Evolutionary conservation across 2,797 vertebrate genomes (phyloP), one percentile per base, ranked within the genome.

Genomic region (Gallinago solitaria): DNA sequence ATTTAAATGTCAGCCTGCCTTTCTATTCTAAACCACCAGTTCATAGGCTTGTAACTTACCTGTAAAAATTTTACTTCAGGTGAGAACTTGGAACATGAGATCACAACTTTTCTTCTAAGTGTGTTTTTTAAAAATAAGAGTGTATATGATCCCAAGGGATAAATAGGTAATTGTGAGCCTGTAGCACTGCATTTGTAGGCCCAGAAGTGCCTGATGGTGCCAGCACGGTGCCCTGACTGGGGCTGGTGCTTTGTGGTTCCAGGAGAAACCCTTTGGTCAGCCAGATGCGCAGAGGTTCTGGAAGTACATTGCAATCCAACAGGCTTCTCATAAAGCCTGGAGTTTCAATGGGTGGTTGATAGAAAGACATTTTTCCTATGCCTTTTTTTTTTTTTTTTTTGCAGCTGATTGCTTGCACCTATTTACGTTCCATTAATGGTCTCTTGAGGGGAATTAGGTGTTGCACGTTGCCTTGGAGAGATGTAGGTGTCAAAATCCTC

Each of bases 1-100:
- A 87, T 96, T 96, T 96, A 97, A 96, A 97, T 91, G 82, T 95
- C 90, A 97, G 92, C 83, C 89, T 83, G 41, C 45, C 32, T 97
- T 97, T 97, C 87, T 92, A 45, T 97, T 94, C 83, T 71, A 91
- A 93, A 87, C 90, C 19, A 8, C 50, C 59, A 69, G 90, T 96
- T 96, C 73, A 82, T 28, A 82, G 89, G 84, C 95, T 95, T 95
- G 88, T 87, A 97, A 93, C 64, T 92, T 87, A 64, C 90, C 64
- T 64, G 74, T 85, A 83, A 94, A 91, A 93, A 90, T 89, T 64
- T 70, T 87, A 37, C 86, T 93, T 91, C 53, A 69, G 50, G 50
- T 73, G 43, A 47, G 85, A 88, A 78, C 68, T 92, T 53, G 5
- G 30, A 83, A 9, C 77, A 53, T 0, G 32, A 92, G 59, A 59